A percentile compares a stretch with the other conserved stretches of the same genome.
Evolutionary conservation across 2,888 invertebrate species (phyloP).

Genomic region (Lepas anatifera): DNA sequence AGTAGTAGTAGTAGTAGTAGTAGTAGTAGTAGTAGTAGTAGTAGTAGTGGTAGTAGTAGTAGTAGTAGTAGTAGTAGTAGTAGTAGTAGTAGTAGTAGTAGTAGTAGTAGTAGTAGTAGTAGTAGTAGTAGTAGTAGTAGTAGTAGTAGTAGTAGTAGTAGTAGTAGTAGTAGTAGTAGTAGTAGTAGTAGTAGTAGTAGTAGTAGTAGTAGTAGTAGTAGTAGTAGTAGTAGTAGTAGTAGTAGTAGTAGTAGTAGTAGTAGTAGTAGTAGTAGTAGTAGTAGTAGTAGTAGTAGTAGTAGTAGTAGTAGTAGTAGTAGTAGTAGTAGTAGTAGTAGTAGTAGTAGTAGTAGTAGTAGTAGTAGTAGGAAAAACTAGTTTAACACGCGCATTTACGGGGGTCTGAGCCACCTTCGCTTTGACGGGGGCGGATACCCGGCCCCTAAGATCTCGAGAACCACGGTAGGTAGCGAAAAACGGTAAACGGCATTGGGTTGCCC

Average conservation of each 20-base stretch:
- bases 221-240: slow-evolving; percentile 9
- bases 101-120: slow-evolving; percentile 1
- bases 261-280: slow-evolving; percentile 1
- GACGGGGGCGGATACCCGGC: too few relatives aligned
- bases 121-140: slow-evolving; percentile 15
- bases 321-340: slow-evolving; percentile 5
- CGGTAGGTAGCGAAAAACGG: too few relatives aligned
- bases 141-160: slow-evolving; percentile 9
- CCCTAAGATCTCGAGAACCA: too few relatives aligned
- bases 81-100: not conserved
- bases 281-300: slow-evolving; percentile 8
- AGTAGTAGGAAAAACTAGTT: not conserved
- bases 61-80: slow-evolving; percentile 7
- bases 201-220: slow-evolving; percentile 9
- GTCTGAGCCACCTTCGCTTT: too few relatives aligned
- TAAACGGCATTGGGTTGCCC: too few relatives aligned
- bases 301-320: not conserved
- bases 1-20: slow-evolving; percentile 14
- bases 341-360: slow-evolving; percentile 7
- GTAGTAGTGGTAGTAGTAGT: slow-evolving; percentile 14
- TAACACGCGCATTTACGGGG: too few relatives aligned
- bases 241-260: slow-evolving; percentile 5
- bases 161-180: slow-evolving; percentile 12
- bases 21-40: slow-evolving; percentile 13
- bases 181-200: not conserved